These are phyloP conservation scores for Urosaurus nigricauda DNA, from an alignment of 2,797 vertebrate species.

Conservation along the genomic window DNA sequence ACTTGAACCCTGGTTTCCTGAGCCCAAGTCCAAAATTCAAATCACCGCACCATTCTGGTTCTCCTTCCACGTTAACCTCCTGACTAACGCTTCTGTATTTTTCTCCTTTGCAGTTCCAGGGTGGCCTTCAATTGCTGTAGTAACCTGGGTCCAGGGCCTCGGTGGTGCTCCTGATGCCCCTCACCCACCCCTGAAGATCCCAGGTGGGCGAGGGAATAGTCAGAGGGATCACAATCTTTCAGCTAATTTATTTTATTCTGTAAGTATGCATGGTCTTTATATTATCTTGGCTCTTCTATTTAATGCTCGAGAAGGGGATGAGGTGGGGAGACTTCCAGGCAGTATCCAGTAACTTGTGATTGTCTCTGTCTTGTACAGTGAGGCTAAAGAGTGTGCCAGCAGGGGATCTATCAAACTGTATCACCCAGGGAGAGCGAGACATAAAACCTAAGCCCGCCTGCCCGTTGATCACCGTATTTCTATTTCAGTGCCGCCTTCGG, in stretches of 20 bases:
- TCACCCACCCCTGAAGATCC: slow-evolving; percentile 99
- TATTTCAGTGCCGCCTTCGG: neutral
- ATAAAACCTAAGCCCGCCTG: too few species aligned
- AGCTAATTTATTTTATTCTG: slow-evolving; percentile 96
- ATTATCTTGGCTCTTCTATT: neutral
- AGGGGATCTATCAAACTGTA: neutral
- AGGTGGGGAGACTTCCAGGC: neutral
- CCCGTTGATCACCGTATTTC: neutral
- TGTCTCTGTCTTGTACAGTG: neutral
- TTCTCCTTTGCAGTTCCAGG: slow-evolving; percentile 80
- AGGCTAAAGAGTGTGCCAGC: too few species aligned
- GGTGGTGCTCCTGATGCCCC: slow-evolving; percentile 99
- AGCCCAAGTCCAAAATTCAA: too few species aligned
- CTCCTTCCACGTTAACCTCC: neutral
- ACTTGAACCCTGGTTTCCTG: too few species aligned
- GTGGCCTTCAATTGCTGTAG: slow-evolving; percentile 91
- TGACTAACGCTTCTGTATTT: rapidly evolving
- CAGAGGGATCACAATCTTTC: slow-evolving; percentile 99
- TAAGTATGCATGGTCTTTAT: slow-evolving; percentile 79
- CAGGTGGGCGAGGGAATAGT: slow-evolving; percentile 99
- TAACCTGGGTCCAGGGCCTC: slow-evolving; percentile 99
- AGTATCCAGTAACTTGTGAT: neutral
- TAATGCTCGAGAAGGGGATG: neutral
- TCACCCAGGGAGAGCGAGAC: too few species aligned
- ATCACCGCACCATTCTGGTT: too few species aligned